These are phyloP conservation scores for Ctenopoma multispine DNA, from an alignment of 2,797 vertebrate genomes.

Conservation along the genomic window DNA sequence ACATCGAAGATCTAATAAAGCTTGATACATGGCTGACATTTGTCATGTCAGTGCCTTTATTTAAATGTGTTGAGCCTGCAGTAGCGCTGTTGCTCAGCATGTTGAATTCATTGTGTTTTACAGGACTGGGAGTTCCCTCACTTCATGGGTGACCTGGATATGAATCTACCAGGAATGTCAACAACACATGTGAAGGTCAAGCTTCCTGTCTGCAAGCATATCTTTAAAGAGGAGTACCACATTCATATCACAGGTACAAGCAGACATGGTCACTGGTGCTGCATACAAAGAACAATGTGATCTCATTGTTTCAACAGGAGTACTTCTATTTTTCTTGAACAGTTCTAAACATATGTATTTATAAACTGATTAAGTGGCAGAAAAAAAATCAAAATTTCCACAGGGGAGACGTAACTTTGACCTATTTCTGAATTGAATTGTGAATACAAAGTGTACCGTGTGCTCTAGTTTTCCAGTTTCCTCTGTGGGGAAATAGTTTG, in stretches of 20 bases:
- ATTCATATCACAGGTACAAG: slow-evolving; percentile 96
- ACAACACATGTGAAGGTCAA: slow-evolving; percentile 95
- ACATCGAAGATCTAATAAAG: slow-evolving; percentile 27
- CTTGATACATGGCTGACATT: slow-evolving; percentile 35
- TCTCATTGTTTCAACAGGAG: slow-evolving; percentile 17
- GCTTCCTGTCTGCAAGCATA: slow-evolving; percentile 92
- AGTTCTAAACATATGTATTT: not conserved
- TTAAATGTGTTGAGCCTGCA: slow-evolving; percentile 26
- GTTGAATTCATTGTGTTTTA: slow-evolving; percentile 7
- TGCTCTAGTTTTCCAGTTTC: slow-evolving; percentile 57
- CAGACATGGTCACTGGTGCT: not conserved
- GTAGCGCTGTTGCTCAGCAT: not conserved
- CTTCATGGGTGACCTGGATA: slow-evolving; percentile 97
- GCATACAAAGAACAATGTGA: slow-evolving; percentile 1
- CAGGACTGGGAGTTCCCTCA: slow-evolving; percentile 99
- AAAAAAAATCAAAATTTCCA: slow-evolving; percentile 39
- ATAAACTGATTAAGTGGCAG: slow-evolving; percentile 38
- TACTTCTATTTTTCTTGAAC: not conserved
- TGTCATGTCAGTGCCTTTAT: slow-evolving; percentile 26
- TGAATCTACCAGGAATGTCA: slow-evolving; percentile 95
- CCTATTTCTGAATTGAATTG: slow-evolving; percentile 52
- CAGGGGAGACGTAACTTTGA: slow-evolving; percentile 32
- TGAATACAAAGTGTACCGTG: slow-evolving; percentile 20
- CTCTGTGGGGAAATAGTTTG: slow-evolving; percentile 39
- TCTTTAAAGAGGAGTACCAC: slow-evolving; percentile 97